Base-by-base conservation (phyloP, 2,797 vertebrate species). In the Schizopygopsis pylzovi region DNA sequence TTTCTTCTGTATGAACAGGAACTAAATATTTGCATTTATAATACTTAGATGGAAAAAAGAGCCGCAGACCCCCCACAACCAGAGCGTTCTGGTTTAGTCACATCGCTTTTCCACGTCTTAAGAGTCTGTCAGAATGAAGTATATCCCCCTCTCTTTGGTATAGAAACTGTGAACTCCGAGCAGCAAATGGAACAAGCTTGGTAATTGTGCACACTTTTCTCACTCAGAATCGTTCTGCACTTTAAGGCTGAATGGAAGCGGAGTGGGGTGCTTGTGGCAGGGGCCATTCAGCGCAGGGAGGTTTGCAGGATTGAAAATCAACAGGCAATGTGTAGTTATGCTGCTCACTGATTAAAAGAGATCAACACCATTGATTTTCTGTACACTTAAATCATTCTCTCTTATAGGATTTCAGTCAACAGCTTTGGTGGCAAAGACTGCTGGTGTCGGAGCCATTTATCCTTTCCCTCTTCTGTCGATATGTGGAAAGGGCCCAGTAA, bases 391-490 rank as follows among this genome's bases (percentile, higher is more conserved):
- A 89, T 86, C 67, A 52, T 72, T 80, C 75, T 43, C 33, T 73
- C 47, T 78, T 89, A 90, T 82, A 92, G 84, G 82, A 85, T 89
- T 89, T 89, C 88, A 84, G 88, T 88, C 85, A 88, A 87, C 90
- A 82, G 83, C 81, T 85, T 86, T 72, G 47, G 82, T 87, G 83
- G 81, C 68, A n/a, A 72, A 84, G 85, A 81, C 79, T 86, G 45
- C 85, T 56, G 39, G 63, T 75, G 70, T 86, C 81, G 12, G 45
- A 72, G 47, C 78, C 65, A 79, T 77, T 72, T 82, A 75, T 87
- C 79, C 76, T 65, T 67, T 56, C n/a, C 56, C 71, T 33, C 76
- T 47, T 84, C 84, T 83, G 87, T 70, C 85, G 59, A 88, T 86
- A 77, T 47, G 77, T 85, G 73, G 67, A 88, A 75, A 80, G 85